Conservation (phyloP, 2,888 invertebrate genomes). For the Drosophila infuscata region DNA sequence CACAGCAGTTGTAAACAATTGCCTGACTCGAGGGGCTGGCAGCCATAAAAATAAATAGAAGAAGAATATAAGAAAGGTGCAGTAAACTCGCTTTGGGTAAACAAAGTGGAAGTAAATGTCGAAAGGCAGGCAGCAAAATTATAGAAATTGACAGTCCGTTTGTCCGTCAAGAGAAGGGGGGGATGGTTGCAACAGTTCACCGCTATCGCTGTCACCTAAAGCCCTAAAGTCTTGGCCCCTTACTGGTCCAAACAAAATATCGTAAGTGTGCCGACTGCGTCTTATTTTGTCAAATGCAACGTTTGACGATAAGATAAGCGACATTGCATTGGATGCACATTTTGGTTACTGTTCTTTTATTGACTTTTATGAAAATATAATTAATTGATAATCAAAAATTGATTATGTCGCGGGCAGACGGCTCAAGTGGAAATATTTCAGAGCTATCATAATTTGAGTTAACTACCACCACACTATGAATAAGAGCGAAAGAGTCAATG, state of each 20-base stretch:
- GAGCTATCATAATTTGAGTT: constrained; percentile 4
- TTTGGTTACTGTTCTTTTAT: constrained; percentile 24
- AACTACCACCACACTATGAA: background rate
- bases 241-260: constrained; percentile 13
- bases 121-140: constrained; percentile 50
- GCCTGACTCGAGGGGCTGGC: constrained; percentile 30
- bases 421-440: constrained; percentile 8
- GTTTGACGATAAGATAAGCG: constrained; percentile 54
- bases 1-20: constrained; percentile 70
- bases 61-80: constrained; percentile 5
- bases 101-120: constrained; percentile 60
- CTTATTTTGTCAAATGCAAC: constrained; percentile 62
- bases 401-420: constrained; percentile 41
- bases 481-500: background rate
- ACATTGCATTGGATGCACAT: constrained; percentile 26
- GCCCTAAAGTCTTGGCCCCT: constrained; percentile 16
- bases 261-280: constrained; percentile 66
- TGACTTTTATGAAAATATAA: constrained; percentile 62
- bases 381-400: constrained; percentile 73
- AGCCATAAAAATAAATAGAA: constrained; percentile 24
- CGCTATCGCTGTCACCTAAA: constrained; percentile 41
- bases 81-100: constrained; percentile 54
- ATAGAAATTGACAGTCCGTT: constrained; percentile 62
- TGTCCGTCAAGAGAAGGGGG: background rate
- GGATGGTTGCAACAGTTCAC: constrained; percentile 6